A percentile compares a stretch with the other conserved stretches of the same genome.
These are phyloP conservation scores for Pygoscelis antarcticus DNA, from an alignment of 2,113 vertebrate species.

Conservation along the genomic window DNA sequence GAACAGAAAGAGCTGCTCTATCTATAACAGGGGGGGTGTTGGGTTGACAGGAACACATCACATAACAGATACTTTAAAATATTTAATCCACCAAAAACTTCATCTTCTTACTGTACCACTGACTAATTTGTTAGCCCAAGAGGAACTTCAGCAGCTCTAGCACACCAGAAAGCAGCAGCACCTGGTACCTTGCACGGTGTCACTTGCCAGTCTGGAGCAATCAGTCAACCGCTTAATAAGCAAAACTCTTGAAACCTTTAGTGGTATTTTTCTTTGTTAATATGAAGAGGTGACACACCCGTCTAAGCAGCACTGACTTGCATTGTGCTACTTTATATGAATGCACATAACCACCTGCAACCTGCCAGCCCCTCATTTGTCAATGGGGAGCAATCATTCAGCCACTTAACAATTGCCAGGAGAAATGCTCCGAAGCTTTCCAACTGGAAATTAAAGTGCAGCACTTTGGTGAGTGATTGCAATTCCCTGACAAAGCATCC, in stretches of 20 bases:
- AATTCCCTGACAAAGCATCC: conserved; percentile 20
- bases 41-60: not conserved
- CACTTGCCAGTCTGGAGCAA: conserved; percentile 66
- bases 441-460: conserved; percentile 18
- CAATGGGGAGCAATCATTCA: conserved; percentile 62
- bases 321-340: conserved; percentile 6
- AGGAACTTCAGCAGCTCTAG: not conserved
- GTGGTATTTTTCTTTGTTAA: conserved; percentile 71
- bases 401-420: conserved; percentile 41
- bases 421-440: not conserved
- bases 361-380: conserved; percentile 53
- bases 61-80: not conserved
- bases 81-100: not conserved
- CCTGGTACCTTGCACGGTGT: conserved; percentile 9
- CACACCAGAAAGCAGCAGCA: not conserved
- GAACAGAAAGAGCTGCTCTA: not conserved
- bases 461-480: conserved; percentile 30
- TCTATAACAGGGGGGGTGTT: not conserved
- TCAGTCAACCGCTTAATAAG: conserved; percentile 70
- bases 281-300: conserved; percentile 18
- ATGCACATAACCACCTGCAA: conserved; percentile 62
- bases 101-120: not conserved
- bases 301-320: not conserved
- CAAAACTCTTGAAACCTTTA: conserved; percentile 57
- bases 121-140: not conserved